A percentile compares a stretch with the other conserved stretches of the same genome.
phyloP scores from a whole-genome alignment of 1,140 invertebrate species.

The Ips typographus region DNA sequence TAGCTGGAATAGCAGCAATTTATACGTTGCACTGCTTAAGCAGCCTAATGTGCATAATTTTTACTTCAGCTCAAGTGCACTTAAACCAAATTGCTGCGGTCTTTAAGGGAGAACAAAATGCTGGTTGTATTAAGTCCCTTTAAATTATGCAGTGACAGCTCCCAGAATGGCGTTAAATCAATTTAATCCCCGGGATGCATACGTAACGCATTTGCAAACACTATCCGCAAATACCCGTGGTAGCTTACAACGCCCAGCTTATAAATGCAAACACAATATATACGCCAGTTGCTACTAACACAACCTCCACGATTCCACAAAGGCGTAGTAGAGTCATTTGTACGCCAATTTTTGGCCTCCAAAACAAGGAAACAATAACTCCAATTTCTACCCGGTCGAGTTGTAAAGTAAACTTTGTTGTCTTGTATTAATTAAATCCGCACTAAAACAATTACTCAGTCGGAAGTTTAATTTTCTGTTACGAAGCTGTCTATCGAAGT shows the following conservation, averaged over 20 bases:
- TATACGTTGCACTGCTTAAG: conserved; percentile 1
- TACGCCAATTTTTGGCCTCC: neutral
- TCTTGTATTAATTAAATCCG: conserved; percentile 2
- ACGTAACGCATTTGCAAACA: neutral
- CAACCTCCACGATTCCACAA: neutral
- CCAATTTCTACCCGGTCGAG: neutral
- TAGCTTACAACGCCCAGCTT: neutral
- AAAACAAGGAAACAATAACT: neutral
- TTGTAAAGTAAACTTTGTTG: conserved; percentile 3
- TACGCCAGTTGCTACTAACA: neutral
- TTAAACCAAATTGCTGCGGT: neutral
- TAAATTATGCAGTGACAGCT: too few relatives aligned
- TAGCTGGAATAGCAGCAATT: conserved; percentile 2
- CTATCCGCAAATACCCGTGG: neutral
- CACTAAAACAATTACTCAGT: conserved; percentile 7
- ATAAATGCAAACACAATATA: conserved; percentile 5
- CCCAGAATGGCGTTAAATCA: neutral
- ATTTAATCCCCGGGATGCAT: conserved; percentile 3
- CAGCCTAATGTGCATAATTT: conserved; percentile 10
- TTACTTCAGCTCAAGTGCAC: neutral
- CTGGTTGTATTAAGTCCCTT: too few relatives aligned
- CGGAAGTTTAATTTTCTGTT: conserved; percentile 15
- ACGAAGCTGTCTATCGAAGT: conserved; percentile 8
- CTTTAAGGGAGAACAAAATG: too few relatives aligned
- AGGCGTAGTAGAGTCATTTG: neutral